Evolutionary conservation across 1,140 invertebrate species (phyloP), one percentile per base, ranked within the genome.

Genomic region (Drosophila parabipectinata): DNA sequence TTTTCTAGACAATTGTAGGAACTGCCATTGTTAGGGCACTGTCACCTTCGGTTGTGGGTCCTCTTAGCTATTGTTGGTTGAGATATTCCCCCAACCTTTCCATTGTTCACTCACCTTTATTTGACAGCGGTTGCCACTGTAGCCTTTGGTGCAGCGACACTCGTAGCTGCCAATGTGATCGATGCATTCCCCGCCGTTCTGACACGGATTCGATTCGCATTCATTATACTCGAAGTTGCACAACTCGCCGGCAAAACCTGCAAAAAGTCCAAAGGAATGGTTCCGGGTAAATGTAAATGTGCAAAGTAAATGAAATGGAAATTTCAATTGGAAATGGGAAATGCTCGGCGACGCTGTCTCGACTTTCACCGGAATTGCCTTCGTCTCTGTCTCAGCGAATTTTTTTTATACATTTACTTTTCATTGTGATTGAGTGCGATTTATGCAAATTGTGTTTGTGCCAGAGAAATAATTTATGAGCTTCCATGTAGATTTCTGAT

Each of bases 131-230:
- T 94, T 93, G 93, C 96, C 97, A 45, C 95, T 95, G 89, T 95
- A 97, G 47, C 97, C 97, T 51, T 95, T 93, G 2, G 94, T 94
- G 91, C 97, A 98, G 45, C 94, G 94, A 91, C 97, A 98, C 45
- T 94, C 94, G 93, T 96, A 98, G 60, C 95, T 95, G 83, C 95
- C 96, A 59, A 94, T 93, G 79, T 95, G 93, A 73, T 98, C 94
- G 58, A 94, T 95, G 92, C 97, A 98, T 10, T 95, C 95, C 57
- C 96, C 97, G 18, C 96, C 96, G 92, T 97, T 97, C 57, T 94
- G 93, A 92, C 97, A 98, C 4, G 98, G 98, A 60, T 95, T 94
- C 26, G 95, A 96, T 93, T 98, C 97, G 92, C 98, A 99, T 74
- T 97, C 97, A 93, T 98, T 98, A 74, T 95, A 94, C 74, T 95